Conservation (phyloP, 2,888 invertebrate species). For the Drosophila subquinaria region DNA sequence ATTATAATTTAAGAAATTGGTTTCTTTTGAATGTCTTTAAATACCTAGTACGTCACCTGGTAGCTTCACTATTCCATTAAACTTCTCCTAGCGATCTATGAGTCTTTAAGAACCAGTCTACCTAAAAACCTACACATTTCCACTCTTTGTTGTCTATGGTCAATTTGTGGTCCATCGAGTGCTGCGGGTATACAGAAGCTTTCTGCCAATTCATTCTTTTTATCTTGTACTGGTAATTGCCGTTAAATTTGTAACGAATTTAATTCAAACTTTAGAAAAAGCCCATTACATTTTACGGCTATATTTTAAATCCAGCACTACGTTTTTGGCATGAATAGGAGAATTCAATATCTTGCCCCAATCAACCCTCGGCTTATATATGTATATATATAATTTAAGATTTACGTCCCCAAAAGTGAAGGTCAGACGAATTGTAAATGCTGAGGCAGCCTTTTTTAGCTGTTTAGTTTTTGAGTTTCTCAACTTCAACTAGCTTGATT, state of each 20-base stretch:
- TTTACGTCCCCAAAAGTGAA: slow-evolving; percentile 35
- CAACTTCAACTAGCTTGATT: slow-evolving; percentile 19
- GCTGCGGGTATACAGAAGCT: background rate
- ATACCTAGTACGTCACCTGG: background rate
- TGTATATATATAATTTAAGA: no score
- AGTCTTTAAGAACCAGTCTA: background rate
- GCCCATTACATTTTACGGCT: background rate
- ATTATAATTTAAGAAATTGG: slow-evolving; percentile 7
- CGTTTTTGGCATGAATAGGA: background rate
- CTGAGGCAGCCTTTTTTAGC: slow-evolving; percentile 59
- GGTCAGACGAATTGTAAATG: slow-evolving; percentile 65
- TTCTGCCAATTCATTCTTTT: slow-evolving; percentile 53
- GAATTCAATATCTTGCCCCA: background rate
- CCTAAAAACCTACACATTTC: slow-evolving; percentile 24
- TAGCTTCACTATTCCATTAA: background rate
- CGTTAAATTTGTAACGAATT: slow-evolving; percentile 62
- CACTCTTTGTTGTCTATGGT: background rate
- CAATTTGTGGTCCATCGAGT: slow-evolving; percentile 22
- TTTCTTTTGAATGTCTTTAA: slow-evolving; percentile 3
- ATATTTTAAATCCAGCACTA: no score
- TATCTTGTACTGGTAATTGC: slow-evolving; percentile 56
- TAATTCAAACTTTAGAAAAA: background rate
- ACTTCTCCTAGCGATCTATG: no score
- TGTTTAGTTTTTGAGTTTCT: slow-evolving; percentile 40
- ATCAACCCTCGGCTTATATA: background rate